Conservation (phyloP, 2,888 invertebrate species). For the Drosophila planitibia region DNA sequence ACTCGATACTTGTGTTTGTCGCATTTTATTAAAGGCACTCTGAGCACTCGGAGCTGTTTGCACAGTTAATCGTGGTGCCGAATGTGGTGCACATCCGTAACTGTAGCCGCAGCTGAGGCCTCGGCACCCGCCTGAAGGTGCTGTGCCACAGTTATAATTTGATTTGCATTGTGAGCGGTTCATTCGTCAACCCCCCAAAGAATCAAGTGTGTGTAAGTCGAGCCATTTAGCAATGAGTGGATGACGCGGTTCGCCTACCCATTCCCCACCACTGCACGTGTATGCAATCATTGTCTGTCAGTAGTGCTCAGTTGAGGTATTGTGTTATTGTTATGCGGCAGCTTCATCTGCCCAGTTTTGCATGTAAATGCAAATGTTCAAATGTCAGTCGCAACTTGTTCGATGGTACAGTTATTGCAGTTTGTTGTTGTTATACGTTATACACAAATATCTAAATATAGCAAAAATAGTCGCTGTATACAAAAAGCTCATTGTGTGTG, state of each 20-base stretch:
- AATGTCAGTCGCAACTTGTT: background rate
- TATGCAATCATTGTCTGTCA: conserved; percentile 1
- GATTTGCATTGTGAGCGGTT: conserved; percentile 55
- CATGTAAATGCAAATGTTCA: conserved; percentile 19
- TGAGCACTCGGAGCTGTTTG: conserved; percentile 12
- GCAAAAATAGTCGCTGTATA: conserved; percentile 16
- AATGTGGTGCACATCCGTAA: conserved; percentile 24
- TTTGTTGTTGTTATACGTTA: background rate
- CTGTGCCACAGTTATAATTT: conserved; percentile 55
- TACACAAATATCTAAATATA: conserved; percentile 43
- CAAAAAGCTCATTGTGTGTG: conserved; percentile 10
- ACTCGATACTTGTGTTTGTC: conserved; percentile 1
- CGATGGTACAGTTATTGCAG: conserved; percentile 23
- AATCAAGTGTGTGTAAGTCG: conserved; percentile 52
- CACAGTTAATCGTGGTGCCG: conserved; percentile 21
- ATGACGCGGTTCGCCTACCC: background rate
- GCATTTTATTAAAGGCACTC: conserved; percentile 22
- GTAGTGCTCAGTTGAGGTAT: background rate
- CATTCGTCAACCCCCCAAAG: conserved; percentile 2
- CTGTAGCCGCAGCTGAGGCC: conserved; percentile 18
- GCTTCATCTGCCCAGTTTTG: conserved; percentile 12
- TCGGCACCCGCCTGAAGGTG: conserved; percentile 12
- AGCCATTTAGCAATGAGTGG: conserved; percentile 21
- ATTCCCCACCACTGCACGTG: background rate
- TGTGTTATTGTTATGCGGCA: conserved; percentile 13